These are phyloP conservation scores for Apis laboriosa DNA, from an alignment of 1,140 invertebrate species.

Conservation along the genomic window DNA sequence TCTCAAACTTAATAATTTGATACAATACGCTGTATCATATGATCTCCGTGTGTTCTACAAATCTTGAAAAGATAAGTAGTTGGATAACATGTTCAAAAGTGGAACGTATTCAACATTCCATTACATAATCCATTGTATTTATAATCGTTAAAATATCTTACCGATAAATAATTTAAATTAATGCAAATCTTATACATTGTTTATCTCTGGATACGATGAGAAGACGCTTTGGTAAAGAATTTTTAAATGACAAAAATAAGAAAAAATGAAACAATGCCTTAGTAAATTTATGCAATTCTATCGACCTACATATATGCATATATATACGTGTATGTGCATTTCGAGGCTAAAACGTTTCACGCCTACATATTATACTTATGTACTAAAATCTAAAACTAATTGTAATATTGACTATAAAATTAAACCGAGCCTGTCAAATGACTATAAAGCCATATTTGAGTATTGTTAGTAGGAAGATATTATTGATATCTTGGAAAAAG, in stretches of 20 bases:
- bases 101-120: slow-evolving; percentile 28
- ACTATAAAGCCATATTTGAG: slow-evolving; percentile 12
- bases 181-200: slow-evolving; percentile 33
- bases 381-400: slow-evolving; percentile 20
- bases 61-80: neutral
- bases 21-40: slow-evolving; percentile 21
- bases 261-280: slow-evolving; percentile 38
- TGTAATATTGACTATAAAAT: slow-evolving; percentile 34
- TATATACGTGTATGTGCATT: neutral
- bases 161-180: slow-evolving; percentile 41
- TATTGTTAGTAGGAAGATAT: slow-evolving; percentile 2
- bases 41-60: slow-evolving; percentile 47
- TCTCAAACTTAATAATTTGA: slow-evolving; percentile 18
- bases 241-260: slow-evolving; percentile 6
- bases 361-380: slow-evolving; percentile 26
- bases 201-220: slow-evolving; percentile 6
- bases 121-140: slow-evolving; percentile 36
- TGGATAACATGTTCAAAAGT: neutral
- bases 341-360: slow-evolving; percentile 4
- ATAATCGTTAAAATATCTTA: slow-evolving; percentile 26
- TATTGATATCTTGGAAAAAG: slow-evolving; percentile 1
- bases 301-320: slow-evolving; percentile 17
- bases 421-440: slow-evolving; percentile 36
- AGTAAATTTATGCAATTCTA: slow-evolving; percentile 42
- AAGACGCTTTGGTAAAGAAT: slow-evolving; percentile 24